phyloP scores from a whole-genome alignment of 2,113 vertebrate species.

The Paramormyrops kingsleyae region DNA sequence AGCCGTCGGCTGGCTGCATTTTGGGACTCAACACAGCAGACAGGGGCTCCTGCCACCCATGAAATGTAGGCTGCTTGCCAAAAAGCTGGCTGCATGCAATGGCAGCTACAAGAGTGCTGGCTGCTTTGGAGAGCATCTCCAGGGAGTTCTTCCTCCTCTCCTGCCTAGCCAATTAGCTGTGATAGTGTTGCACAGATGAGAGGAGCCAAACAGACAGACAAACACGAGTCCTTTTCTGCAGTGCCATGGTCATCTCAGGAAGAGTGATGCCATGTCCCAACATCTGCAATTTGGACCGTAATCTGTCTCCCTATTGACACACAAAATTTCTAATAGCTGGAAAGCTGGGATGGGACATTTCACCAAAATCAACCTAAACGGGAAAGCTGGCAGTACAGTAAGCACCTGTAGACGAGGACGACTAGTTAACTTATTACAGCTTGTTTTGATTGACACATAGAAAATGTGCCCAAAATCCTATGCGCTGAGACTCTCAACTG shows the following conservation, averaged over 20 bases:
- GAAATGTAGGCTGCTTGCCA: neutral
- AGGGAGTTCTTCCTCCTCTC: neutral
- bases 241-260: neutral
- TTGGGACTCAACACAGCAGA: neutral
- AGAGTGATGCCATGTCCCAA: neutral
- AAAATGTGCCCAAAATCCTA: neutral
- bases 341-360: neutral
- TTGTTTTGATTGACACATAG: neutral
- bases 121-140: neutral
- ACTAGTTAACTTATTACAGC: neutral
- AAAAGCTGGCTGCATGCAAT: neutral
- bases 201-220: neutral
- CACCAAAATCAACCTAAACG: neutral
- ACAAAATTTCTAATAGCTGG: neutral
- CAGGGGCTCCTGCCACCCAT: neutral
- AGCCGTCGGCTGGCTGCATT: neutral
- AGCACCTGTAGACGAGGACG: neutral
- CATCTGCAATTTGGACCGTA: neutral
- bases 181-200: neutral
- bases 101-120: neutral
- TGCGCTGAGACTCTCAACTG: neutral
- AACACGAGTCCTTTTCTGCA: neutral
- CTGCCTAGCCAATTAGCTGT: neutral
- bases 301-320: neutral
- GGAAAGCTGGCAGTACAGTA: neutral